Conservation (phyloP, 1,140 invertebrate species). For the Gonatopus flavifemur region DNA sequence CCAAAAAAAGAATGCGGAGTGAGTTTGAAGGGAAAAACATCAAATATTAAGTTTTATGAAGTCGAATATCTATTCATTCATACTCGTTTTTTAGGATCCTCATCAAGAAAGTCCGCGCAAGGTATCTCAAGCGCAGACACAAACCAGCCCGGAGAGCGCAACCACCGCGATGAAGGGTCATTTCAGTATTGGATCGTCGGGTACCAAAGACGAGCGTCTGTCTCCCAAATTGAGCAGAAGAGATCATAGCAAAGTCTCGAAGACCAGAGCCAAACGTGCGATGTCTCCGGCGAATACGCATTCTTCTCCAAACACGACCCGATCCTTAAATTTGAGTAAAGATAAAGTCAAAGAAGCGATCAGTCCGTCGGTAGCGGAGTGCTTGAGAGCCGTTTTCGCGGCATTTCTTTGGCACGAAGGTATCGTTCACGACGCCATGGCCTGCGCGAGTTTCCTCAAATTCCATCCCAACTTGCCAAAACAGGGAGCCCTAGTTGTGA, state of each 20-base stretch:
- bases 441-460: constrained; percentile 93
- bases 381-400: constrained; percentile 89
- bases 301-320: constrained; percentile 44
- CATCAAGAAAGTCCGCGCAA: constrained; percentile 55
- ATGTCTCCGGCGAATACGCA: constrained; percentile 63
- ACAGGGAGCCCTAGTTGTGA: constrained; percentile 75
- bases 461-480: constrained; percentile 89
- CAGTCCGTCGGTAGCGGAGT: constrained; percentile 91
- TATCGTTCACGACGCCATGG: constrained; percentile 96
- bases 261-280: constrained; percentile 62
- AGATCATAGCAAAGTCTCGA: constrained; percentile 58
- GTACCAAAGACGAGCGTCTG: constrained; percentile 61
- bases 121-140: constrained; percentile 73
- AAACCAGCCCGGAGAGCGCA: constrained; percentile 71
- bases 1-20: constrained; percentile 48
- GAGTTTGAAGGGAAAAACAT: constrained; percentile 21
- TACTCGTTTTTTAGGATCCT: constrained; percentile 39
- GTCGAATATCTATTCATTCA: background rate
- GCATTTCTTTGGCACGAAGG: constrained; percentile 97
- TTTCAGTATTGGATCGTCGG: constrained; percentile 64
- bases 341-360: constrained; percentile 76
- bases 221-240: constrained; percentile 68
- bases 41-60: background rate
- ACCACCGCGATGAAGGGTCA: constrained; percentile 60
- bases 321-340: constrained; percentile 45